These are phyloP conservation scores for Eilema sororculum DNA, from an alignment of 2,888 invertebrate species.

Conservation along the genomic window DNA sequence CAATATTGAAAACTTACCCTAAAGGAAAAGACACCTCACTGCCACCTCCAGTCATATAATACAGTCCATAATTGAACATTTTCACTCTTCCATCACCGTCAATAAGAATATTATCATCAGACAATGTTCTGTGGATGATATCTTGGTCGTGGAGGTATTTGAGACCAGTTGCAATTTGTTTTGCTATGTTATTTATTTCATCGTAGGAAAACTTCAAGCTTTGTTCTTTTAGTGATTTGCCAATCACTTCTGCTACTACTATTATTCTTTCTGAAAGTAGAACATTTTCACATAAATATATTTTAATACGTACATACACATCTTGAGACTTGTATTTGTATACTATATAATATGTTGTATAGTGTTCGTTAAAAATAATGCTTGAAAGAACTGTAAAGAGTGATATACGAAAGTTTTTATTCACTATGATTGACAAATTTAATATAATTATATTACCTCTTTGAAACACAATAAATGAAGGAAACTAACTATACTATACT, in stretches of 20 bases:
- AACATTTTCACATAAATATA: not conserved
- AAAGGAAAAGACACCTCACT: constrained; percentile 96
- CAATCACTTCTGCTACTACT: constrained; percentile 93
- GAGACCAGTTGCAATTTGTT: constrained; percentile 91
- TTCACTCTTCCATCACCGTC: constrained; percentile 92
- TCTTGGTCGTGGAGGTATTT: constrained; percentile 90
- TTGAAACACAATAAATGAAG: no score
- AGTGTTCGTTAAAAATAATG: no score
- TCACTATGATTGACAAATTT: no score
- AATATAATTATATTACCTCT: no score
- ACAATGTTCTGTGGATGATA: constrained; percentile 93
- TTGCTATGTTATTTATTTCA: constrained; percentile 89
- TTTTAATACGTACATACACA: no score
- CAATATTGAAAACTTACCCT: constrained; percentile 87
- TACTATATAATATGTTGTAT: no score
- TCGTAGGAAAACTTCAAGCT: constrained; percentile 74
- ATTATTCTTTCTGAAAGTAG: constrained; percentile 91
- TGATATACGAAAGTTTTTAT: no score
- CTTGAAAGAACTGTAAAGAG: no score
- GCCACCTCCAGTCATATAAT: constrained; percentile 95
- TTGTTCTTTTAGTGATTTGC: constrained; percentile 88
- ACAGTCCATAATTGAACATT: constrained; percentile 97
- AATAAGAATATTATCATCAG: constrained; percentile 93
- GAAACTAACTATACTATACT: no score
- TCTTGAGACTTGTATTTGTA: no score